Evolutionary conservation across 2,797 vertebrate species (phyloP), one percentile per base, ranked within the genome.

Genomic region (Babyrousa celebensis): DNA sequence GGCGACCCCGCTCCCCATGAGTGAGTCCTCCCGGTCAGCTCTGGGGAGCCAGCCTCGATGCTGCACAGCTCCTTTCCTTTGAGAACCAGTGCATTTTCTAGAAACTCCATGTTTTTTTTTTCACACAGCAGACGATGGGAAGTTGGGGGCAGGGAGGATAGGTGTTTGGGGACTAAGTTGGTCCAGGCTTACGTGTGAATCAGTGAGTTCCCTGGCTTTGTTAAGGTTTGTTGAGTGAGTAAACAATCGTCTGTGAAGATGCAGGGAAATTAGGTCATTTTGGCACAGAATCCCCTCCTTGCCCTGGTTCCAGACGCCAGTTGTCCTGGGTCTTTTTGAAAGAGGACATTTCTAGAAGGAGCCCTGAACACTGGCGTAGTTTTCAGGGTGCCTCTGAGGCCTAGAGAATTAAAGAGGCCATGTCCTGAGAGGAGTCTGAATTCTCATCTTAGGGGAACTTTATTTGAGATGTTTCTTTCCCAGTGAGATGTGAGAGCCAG

Each of bases 271-370:
- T 48, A 77, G 48, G 16, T 60, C 40, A 5, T 25, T 16, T 70
- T 85, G 80, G 11, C 16, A 1, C 43, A 56, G 29, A 67, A 12
- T 65, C 52, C 29, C 23, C 20, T 40, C n/a, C 21, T 65, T 70
- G n/a, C 62, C 52, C 0, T n/a, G 9, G 27, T 68, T 91, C n/a
- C 17, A 23, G 27, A 7, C 68, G 52, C 52, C 10, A 17, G 43
- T 48, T 58, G 10, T 79, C 48, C 54, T 32, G 70, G 36, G 5
- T 6, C 25, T 82, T 87, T 75, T 54, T 65, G 40, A 23, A 80
- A 77, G 20, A 93, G 21, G 27, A 62, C 12, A 0, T 72, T 87
- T 96, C 56, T 75, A 58, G 70, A 85, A 92, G 65, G 70, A 83
- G 63, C 62, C 25, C 6, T 9, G 48, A 75, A 77, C 80, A 71